A percentile compares a stretch with the other conserved stretches of the same genome.
These are phyloP conservation scores for Mormoops blainvillei DNA, from an alignment of 2,113 vertebrate genomes.

Conservation along the genomic window DNA sequence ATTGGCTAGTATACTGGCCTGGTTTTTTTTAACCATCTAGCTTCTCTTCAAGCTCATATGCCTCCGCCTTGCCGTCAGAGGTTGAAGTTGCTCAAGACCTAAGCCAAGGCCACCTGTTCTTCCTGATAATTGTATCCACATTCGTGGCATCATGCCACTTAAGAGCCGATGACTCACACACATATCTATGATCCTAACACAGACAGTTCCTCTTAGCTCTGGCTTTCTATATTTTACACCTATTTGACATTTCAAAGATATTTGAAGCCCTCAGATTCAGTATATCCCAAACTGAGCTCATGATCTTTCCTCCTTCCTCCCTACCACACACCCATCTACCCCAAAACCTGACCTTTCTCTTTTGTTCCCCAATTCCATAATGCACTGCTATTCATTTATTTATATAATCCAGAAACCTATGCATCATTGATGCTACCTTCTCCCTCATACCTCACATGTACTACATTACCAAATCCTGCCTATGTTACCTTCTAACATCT, in stretches of 20 bases:
- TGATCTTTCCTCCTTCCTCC: neutral
- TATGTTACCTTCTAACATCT: neutral
- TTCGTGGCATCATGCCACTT: neutral
- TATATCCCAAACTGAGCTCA: neutral
- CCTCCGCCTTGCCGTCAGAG: neutral
- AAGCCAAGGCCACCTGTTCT: neutral
- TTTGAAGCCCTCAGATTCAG: neutral
- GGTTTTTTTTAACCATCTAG: neutral
- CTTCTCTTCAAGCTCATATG: neutral
- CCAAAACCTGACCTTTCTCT: neutral
- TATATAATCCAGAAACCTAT: neutral
- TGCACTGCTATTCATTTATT: neutral
- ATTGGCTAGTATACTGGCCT: neutral
- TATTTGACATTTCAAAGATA: neutral
- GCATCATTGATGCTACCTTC: neutral
- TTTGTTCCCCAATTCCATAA: neutral
- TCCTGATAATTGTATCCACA: neutral
- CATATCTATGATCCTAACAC: neutral
- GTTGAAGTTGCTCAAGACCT: slow-evolving; percentile 15
- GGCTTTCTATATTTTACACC: neutral
- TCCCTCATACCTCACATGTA: neutral
- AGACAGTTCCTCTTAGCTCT: neutral
- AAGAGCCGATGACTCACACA: neutral
- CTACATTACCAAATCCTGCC: neutral
- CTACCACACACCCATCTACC: neutral